Conservation (phyloP, 2,797 vertebrate genomes). For the Siniperca undulata region DNA sequence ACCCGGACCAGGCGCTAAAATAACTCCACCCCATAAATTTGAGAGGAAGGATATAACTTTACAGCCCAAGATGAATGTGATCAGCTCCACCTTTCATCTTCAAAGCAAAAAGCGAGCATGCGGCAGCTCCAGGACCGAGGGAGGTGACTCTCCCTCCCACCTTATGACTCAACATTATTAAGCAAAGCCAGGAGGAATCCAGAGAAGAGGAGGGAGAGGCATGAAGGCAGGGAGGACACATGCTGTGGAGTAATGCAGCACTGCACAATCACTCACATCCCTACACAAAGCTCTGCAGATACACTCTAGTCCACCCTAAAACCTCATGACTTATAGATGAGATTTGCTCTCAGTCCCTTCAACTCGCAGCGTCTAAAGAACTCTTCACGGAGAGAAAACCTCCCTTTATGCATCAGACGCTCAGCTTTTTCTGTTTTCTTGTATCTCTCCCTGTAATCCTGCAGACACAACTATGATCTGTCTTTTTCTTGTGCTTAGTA, state of each 20-base stretch:
- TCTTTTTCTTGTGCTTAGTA: not conserved
- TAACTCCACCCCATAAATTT: slow-evolving; percentile 45
- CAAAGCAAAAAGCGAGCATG: slow-evolving; percentile 57
- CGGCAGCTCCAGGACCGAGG: slow-evolving; percentile 41
- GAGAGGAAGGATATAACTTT: slow-evolving; percentile 48
- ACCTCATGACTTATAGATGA: slow-evolving; percentile 80
- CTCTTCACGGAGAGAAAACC: slow-evolving; percentile 8
- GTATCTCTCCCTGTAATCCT: slow-evolving; percentile 9
- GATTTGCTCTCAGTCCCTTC: slow-evolving; percentile 53
- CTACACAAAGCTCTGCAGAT: slow-evolving; percentile 61
- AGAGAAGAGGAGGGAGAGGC: slow-evolving; percentile 46
- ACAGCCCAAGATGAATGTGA: slow-evolving; percentile 54
- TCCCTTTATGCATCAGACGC: slow-evolving; percentile 37
- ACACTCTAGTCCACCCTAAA: slow-evolving; percentile 50
- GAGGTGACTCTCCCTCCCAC: slow-evolving; percentile 57
- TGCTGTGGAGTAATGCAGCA: slow-evolving; percentile 58
- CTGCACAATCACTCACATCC: slow-evolving; percentile 55
- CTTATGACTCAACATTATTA: slow-evolving; percentile 72
- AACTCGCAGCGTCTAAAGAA: slow-evolving; percentile 36
- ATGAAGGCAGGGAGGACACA: slow-evolving; percentile 26
- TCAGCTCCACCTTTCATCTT: slow-evolving; percentile 75
- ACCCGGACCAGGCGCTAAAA: slow-evolving; percentile 28
- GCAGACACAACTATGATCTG: slow-evolving; percentile 25
- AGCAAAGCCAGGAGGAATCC: slow-evolving; percentile 54
- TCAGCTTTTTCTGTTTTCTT: not conserved